Percentiles rank a stretch among this genome's conserved stretches.
phyloP scores from a whole-genome alignment of 2,797 vertebrate species.

The Rhynchonycteris naso region DNA sequence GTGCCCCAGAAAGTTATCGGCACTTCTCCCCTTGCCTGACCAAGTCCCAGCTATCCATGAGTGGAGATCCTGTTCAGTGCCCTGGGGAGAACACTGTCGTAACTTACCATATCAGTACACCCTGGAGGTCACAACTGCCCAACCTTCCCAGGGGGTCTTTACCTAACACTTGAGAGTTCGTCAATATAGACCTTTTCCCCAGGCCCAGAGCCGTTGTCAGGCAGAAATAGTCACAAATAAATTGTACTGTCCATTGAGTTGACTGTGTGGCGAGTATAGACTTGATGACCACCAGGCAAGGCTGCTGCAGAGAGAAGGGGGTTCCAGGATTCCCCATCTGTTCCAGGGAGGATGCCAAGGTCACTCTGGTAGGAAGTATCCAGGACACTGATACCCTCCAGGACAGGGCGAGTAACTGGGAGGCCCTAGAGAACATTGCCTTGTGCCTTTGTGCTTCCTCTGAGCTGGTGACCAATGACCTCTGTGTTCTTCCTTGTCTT shows the following conservation, averaged over 20 bases:
- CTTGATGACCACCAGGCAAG: background rate
- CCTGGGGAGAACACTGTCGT: background rate
- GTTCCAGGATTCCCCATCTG: background rate
- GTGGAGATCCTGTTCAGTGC: background rate
- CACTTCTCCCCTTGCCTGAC: background rate
- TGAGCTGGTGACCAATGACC: background rate
- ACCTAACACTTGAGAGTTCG: background rate
- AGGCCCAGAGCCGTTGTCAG: background rate
- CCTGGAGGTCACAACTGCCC: background rate
- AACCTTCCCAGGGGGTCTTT: background rate
- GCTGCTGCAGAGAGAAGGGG: background rate
- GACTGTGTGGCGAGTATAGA: background rate
- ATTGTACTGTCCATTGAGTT: background rate
- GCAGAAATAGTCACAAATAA: background rate
- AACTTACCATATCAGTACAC: background rate
- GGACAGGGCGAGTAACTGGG: background rate
- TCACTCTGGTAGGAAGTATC: background rate
- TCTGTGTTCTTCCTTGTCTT: background rate
- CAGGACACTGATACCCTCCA: background rate
- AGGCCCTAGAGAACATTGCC: no score
- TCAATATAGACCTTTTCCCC: background rate
- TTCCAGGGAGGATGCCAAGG: no score
- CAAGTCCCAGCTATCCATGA: background rate
- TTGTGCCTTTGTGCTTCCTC: background rate
- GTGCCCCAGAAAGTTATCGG: background rate